Evolutionary conservation across 2,888 invertebrate genomes (phyloP).

Genomic region (Nemotelus pantherinus): DNA sequence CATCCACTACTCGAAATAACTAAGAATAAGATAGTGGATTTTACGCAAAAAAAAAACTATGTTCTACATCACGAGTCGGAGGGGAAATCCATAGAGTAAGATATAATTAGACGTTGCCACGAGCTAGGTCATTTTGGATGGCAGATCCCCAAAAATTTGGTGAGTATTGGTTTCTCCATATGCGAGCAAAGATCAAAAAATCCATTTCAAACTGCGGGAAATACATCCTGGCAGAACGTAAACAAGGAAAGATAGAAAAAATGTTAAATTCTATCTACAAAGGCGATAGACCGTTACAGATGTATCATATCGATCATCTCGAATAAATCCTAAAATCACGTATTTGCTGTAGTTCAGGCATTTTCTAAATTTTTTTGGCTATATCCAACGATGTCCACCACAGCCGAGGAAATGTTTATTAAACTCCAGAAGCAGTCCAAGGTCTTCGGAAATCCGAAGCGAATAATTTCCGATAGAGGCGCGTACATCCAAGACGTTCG

Average conservation of each 20-base stretch:
- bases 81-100: background rate
- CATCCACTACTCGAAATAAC: background rate
- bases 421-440: constrained; percentile 1
- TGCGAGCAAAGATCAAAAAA: constrained; percentile 4
- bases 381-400: background rate
- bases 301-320: constrained; percentile 6
- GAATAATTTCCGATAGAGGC: constrained; percentile 12
- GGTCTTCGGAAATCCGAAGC: constrained; percentile 22
- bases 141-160: background rate
- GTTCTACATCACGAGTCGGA: no score
- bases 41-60: background rate
- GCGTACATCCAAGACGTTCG: background rate
- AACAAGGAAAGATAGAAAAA: constrained; percentile 53
- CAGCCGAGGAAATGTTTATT: background rate
- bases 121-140: constrained; percentile 17
- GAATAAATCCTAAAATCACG: background rate
- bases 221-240: constrained; percentile 48
- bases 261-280: background rate
- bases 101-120: constrained; percentile 3
- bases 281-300: constrained; percentile 3
- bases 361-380: background rate
- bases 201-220: background rate
- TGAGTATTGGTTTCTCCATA: constrained; percentile 19
- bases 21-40: background rate
- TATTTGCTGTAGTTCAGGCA: background rate